Evolutionary conservation across 2,797 vertebrate species (phyloP), one percentile per base, ranked within the genome.

Genomic region (Coccyzus lansbergi): DNA sequence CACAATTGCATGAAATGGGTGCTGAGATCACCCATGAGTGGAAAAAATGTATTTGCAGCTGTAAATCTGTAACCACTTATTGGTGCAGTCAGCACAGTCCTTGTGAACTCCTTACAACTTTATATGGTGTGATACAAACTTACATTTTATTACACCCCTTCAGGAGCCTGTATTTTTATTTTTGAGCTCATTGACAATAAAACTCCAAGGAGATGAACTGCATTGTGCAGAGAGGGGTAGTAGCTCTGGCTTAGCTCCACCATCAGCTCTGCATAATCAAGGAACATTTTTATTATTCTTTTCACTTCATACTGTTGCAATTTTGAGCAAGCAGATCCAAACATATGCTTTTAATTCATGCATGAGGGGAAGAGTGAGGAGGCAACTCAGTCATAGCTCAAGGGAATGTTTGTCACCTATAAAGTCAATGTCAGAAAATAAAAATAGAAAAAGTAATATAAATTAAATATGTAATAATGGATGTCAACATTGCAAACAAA

Each of bases 371-470:
- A 58, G 24, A 82, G 15, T 12, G n/a, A 86, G 59, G 20, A 69
- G 14, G 26, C 63, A 70, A 67, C 25, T 55, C 67, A 56, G 48
- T 67, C 58, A 58, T 83, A 83, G 85, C 53, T 75, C 88, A 82
- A 84, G 21, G 65, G 33, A 70, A 75, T 71, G 29, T 68, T 88
- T 83, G 65, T 51, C 67, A 93, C 67, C 77, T 62, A 44, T 76
- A 36, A 86, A 86, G 79, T 24, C 5, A 0, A 69, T 82, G 77
- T 33, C 77, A 83, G 67, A 79, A 80, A 79, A 86, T 59, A 86
- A 90, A 95, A 88, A 83, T 81, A 88, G 60, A 58, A 82, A 51
- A 22, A 90, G 34, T 58, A 78, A 84, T 90, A 84, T 71, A 94
- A 90, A 88, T 82, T 2, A 65, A 86, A 83, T 87, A 20, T 28